Percentiles rank a stretch among this genome's conserved stretches.
Evolutionary conservation across 92 coral and sea anemone species (phyloP).

Genomic region (Pocillopora meandrina): DNA sequence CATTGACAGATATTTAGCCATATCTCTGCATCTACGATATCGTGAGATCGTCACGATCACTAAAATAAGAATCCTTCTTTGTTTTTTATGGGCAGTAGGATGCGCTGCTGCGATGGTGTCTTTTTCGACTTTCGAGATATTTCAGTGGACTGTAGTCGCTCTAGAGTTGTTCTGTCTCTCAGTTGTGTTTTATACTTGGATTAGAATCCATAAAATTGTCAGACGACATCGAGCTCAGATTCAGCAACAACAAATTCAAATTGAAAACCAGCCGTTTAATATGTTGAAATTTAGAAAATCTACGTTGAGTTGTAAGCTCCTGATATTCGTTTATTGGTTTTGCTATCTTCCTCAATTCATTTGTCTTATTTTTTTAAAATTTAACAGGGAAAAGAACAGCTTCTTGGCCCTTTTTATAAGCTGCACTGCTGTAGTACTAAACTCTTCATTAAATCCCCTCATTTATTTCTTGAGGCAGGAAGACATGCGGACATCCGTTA

Average conservation of each 20-base stretch:
- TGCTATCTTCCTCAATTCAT: conserved; percentile 14
- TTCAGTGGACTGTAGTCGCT: not conserved
- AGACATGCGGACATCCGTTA: conserved; percentile 13
- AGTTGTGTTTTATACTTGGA: not conserved
- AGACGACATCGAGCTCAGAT: conserved; percentile 33
- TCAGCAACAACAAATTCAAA: not conserved
- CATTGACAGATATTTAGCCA: conserved; percentile 35
- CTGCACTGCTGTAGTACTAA: not conserved
- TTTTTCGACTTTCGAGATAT: not conserved
- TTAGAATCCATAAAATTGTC: not conserved
- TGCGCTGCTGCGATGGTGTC: not conserved
- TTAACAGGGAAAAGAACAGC: not conserved
- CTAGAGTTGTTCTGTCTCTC: not conserved
- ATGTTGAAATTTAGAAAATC: conserved; percentile 26
- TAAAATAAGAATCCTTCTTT: not conserved
- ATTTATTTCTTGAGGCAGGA: conserved; percentile 12
- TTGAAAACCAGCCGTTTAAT: conserved; percentile 5
- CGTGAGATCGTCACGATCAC: conserved; percentile 7
- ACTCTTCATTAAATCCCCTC: conserved; percentile 20
- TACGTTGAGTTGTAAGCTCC: not conserved
- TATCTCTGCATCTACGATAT: conserved; percentile 26
- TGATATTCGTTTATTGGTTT: not conserved
- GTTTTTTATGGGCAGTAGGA: not conserved
- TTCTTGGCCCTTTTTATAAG: not conserved
- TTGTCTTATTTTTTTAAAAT: not conserved